These are phyloP conservation scores for Amblyopsis hoosieri DNA, from an alignment of 2,797 vertebrate genomes.

Conservation along the genomic window DNA sequence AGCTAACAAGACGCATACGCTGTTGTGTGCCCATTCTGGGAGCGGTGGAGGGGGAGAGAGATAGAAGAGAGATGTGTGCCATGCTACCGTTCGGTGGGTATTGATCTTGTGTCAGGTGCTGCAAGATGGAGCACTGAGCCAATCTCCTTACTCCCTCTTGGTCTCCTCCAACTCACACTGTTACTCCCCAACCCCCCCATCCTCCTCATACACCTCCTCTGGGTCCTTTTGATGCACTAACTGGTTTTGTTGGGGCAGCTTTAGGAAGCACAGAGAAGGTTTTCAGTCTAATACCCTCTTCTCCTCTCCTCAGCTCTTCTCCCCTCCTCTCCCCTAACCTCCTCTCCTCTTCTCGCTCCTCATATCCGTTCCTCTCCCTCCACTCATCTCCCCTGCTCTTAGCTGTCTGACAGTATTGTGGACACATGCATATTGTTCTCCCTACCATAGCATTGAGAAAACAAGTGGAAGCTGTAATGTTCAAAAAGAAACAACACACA, in stretches of 20 bases:
- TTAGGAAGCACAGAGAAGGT: too few species aligned
- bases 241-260: neutral
- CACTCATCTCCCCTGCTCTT: neutral
- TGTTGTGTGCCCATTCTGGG: neutral
- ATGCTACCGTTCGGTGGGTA: conserved; percentile 51
- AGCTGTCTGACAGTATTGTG: neutral
- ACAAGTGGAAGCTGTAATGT: neutral
- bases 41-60: conserved; percentile 25
- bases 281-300: conserved; percentile 7
- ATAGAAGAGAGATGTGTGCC: conserved; percentile 12
- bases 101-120: conserved; percentile 65
- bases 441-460: neutral
- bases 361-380: conserved; percentile 9
- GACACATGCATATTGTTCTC: neutral
- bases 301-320: conserved; percentile 9
- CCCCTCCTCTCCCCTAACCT: conserved; percentile 12
- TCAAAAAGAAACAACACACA: neutral
- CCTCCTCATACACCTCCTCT: neutral
- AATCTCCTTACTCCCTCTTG: conserved; percentile 26
- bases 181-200: conserved; percentile 11
- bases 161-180: conserved; percentile 23
- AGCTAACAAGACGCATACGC: too few species aligned
- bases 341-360: conserved; percentile 8
- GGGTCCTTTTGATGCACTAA: conserved; percentile 10
- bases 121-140: conserved; percentile 59